Base-by-base conservation (phyloP, 2,797 vertebrate species). In the Leuciscus waleckii region DNA sequence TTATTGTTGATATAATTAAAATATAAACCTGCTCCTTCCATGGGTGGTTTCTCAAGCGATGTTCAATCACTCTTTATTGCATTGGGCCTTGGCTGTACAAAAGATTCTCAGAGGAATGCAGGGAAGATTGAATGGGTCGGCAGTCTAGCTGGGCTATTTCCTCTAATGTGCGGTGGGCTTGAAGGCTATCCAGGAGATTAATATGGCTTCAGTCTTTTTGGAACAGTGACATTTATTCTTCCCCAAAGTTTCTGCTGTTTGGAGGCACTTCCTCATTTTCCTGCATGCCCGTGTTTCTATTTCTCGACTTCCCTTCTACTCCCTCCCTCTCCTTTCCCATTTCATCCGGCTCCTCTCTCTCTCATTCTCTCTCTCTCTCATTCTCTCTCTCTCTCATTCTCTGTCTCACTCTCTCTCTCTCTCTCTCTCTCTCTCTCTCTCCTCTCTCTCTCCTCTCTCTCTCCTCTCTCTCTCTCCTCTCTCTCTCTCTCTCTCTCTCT, bases 1-100 rank as follows among this genome's bases (percentile, higher is more conserved):
- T 90, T 89, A 92, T 94, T 93, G 92, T 93, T 90, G 89, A 93
- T 92, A 90, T 92, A 93, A 94, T 94, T 94, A 94, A 94, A 93
- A 94, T 94, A 92, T 93, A 93, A 93, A 94, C 87, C 39, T 76
- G 91, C 77, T 85, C 65, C 79, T 79, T 87, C 85, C 37, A 90
- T 73, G 89, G 91, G 90, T 89, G 90, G 87, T 85, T 91, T 85
- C 39, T 74, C 8, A 87, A 83, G 61, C 3, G 46, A 90, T 91
- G 89, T 90, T 93, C 93, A 92, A 92, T 94, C 92, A 93, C 88
- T 81, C 90, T 91, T 93, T 92, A 93, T 94, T 93, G 93, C 88
- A 69, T 56, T 78, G 90, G 89, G 90, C 90, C 90, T 88, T 46
- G 92, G 89, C 89, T 92, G 87, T 89, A 91, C 84, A 91, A 89